A percentile compares a stretch with the other conserved stretches of the same genome.
Conservation (phyloP, 2,797 vertebrate genomes). For the Pygocentrus nattereri region DNA sequence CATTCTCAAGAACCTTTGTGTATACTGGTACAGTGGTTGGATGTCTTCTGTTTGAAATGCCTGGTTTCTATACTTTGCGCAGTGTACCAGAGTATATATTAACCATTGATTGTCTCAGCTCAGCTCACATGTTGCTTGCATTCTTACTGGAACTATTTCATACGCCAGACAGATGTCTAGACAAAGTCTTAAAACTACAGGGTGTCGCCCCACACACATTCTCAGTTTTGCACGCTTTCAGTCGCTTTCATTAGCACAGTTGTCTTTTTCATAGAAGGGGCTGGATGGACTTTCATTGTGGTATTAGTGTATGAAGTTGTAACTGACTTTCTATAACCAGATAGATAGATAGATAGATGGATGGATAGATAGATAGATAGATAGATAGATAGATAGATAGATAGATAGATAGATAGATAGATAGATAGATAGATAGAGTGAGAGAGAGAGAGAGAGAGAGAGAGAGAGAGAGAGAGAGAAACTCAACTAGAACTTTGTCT, state of each 20-base stretch:
- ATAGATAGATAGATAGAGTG: too few relatives aligned
- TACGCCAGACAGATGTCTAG: constrained; percentile 33
- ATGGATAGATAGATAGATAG: too few relatives aligned
- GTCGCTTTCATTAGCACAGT: constrained; percentile 11
- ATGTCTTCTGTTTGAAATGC: too few relatives aligned
- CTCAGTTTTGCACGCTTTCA: background rate
- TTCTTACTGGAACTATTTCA: constrained; percentile 29
- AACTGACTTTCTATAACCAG: background rate
- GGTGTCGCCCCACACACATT: constrained; percentile 4
- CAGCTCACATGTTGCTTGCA: background rate
- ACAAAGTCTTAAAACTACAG: constrained; percentile 34
- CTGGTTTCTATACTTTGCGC: too few relatives aligned
- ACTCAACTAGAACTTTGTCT: too few relatives aligned
- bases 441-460: background rate
- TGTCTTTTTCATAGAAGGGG: background rate
- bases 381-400: too few relatives aligned
- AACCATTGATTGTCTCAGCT: background rate
- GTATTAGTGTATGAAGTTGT: background rate
- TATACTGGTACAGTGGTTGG: too few relatives aligned
- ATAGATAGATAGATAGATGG: too few relatives aligned
- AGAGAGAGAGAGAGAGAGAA: background rate
- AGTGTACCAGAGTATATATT: background rate
- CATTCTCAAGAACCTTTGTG: too few relatives aligned
- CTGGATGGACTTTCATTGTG: background rate
- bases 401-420: too few relatives aligned